phyloP scores from a whole-genome alignment of 2,113 vertebrate species.

The Anas platyrhynchos region DNA sequence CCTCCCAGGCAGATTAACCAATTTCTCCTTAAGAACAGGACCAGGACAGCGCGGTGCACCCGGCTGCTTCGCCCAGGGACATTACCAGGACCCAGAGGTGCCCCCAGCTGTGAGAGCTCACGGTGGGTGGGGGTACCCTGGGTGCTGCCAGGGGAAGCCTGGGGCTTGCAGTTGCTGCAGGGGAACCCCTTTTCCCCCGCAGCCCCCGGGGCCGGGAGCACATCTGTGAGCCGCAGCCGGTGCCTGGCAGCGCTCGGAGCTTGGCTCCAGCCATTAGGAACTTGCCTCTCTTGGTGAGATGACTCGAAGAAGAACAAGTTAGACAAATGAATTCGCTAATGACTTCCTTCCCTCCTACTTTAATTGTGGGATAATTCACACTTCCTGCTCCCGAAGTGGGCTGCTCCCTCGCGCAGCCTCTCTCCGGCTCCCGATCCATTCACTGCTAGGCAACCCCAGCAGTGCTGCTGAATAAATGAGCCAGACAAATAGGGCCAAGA shows the following conservation, averaged over 20 bases:
- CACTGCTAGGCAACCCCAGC: not conserved
- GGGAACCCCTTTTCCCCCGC: not conserved
- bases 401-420: not conserved
- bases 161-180: rapidly evolving
- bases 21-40: not conserved
- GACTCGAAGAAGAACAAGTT: conserved; percentile 55
- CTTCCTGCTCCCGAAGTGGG: conserved; percentile 46
- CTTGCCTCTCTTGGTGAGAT: not conserved
- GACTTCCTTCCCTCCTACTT: conserved; percentile 72
- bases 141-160: not conserved
- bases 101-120: not conserved
- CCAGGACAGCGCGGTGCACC: not conserved
- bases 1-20: conserved; percentile 34
- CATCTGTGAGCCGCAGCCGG: not conserved
- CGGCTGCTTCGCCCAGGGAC: rapidly evolving
- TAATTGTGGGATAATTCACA: conserved; percentile 47
- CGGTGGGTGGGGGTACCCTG: not conserved
- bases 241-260: not conserved
- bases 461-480: not conserved
- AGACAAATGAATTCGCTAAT: conserved; percentile 63
- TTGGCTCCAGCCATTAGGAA: not conserved
- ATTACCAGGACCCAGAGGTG: not conserved
- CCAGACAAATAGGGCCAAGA: not conserved
- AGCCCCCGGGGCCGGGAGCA: rapidly evolving
- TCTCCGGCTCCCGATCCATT: not conserved